Evolutionary conservation across 2,888 invertebrate genomes (phyloP), one percentile per base, ranked within the genome.

Genomic region (Mamestra brassicae): DNA sequence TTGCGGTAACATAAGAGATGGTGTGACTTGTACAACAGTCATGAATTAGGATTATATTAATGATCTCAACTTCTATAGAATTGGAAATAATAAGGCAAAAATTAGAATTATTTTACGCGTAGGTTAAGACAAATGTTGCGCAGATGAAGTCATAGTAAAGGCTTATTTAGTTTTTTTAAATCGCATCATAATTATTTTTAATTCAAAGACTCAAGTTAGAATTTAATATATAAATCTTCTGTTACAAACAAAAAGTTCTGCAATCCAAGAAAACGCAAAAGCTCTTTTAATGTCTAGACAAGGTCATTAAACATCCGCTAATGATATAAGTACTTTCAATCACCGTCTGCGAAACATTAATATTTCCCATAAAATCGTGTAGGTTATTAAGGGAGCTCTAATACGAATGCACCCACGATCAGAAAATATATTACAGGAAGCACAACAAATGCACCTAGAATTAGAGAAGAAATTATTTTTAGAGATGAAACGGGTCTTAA

Each of bases 1-100:
- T 95, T 94, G 93, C 92, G 89, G 88, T 88, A 89, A 91, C 86
- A 88, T 86, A 84, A 83, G 82, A 84, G 84, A 78, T 78, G 71
- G 79, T 85, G 88, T 76, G 74, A 78, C 81, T 82, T 73, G 75
- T 82, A 82, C 80, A 75, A 68, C 68, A 65, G 72, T 67, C 68
- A 74, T 78, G 80, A 62, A 76, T 78, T 71, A 70, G 54, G 65
- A 73, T 82, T 71, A 70, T 78, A 78, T 80, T 62, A 67, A 82
- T 76, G 68, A 55, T 71, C 10, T 45, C 17, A 7, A 52, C 50
- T 66, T 83, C 47, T 55, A 62, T 69, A 62, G 58, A 63, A 78
- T 38, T 60, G 3, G 13, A 3, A 52, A 72, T 55, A 45, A 71
- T 64, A 67, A 58, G 26, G 3, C n/a, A 54, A 55, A 54, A 76